Evolutionary conservation across 2,113 vertebrate genomes (phyloP).

Genomic region (Symphodus melops): DNA sequence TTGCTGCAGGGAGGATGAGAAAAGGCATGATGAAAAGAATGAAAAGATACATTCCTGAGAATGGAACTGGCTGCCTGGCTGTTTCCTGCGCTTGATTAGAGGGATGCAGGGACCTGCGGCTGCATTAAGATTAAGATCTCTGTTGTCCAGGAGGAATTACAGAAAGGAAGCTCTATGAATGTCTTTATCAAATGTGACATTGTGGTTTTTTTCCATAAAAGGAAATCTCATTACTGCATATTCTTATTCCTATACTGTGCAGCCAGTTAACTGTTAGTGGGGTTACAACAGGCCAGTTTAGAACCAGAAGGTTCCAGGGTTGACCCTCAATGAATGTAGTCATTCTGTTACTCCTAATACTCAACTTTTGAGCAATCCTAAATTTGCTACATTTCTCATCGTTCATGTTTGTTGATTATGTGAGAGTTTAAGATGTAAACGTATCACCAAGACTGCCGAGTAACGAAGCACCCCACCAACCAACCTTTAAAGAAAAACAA

Average conservation of each 20-base stretch:
- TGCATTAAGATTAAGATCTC: slow-evolving; percentile 73
- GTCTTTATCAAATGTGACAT: slow-evolving; percentile 65
- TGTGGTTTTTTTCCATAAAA: slow-evolving; percentile 41
- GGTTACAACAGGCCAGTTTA: slow-evolving; percentile 4
- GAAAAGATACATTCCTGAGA: slow-evolving; percentile 67
- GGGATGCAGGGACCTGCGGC: slow-evolving; percentile 52
- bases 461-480: too few species aligned
- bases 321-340: slow-evolving; percentile 10
- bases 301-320: slow-evolving; percentile 32
- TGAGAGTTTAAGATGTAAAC: too few species aligned
- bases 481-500: too few species aligned
- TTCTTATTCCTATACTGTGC: slow-evolving; percentile 7
- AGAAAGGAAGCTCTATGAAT: slow-evolving; percentile 56
- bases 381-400: neutral
- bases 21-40: slow-evolving; percentile 70
- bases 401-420: neutral
- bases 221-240: slow-evolving; percentile 48
- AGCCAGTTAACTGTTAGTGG: slow-evolving; percentile 16
- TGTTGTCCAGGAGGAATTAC: slow-evolving; percentile 51
- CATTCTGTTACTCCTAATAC: neutral
- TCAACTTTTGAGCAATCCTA: neutral
- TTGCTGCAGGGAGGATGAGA: slow-evolving; percentile 57
- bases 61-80: slow-evolving; percentile 48
- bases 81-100: slow-evolving; percentile 79
- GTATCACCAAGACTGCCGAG: too few species aligned